phyloP scores from a whole-genome alignment of 2,797 vertebrate genomes.

The Hirundo rustica region DNA sequence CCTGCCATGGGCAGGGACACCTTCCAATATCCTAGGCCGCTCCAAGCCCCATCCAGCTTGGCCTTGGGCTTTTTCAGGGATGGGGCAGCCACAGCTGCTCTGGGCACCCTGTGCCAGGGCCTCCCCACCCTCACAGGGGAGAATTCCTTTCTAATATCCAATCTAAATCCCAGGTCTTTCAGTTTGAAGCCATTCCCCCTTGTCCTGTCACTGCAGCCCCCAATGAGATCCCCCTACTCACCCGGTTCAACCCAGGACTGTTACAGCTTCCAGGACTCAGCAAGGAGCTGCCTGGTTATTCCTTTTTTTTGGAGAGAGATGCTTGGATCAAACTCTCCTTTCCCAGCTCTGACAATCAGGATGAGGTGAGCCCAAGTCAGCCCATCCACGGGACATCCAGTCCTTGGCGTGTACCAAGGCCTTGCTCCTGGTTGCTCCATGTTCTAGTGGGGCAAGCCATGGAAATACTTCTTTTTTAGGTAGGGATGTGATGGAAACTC shows the following conservation, averaged over 20 bases:
- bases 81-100: not conserved
- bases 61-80: not conserved
- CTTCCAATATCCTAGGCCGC: accelerated
- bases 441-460: not conserved
- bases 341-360: not conserved
- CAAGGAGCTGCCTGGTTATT: not conserved
- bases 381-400: accelerated
- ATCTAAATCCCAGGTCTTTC: not conserved
- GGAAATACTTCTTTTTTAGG: not conserved
- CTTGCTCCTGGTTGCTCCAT: not conserved
- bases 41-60: not conserved
- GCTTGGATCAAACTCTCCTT: not conserved
- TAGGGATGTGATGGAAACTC: not conserved
- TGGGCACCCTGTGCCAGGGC: not conserved
- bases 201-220: not conserved
- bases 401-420: not conserved
- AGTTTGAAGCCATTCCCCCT: not conserved
- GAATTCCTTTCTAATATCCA: not conserved
- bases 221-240: not conserved
- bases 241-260: not conserved
- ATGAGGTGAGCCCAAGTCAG: not conserved
- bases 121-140: accelerated
- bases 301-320: not conserved
- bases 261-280: not conserved
- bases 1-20: not conserved